Conservation (phyloP, 1,140 invertebrate genomes). For the Anoplolepis gracilipes region DNA sequence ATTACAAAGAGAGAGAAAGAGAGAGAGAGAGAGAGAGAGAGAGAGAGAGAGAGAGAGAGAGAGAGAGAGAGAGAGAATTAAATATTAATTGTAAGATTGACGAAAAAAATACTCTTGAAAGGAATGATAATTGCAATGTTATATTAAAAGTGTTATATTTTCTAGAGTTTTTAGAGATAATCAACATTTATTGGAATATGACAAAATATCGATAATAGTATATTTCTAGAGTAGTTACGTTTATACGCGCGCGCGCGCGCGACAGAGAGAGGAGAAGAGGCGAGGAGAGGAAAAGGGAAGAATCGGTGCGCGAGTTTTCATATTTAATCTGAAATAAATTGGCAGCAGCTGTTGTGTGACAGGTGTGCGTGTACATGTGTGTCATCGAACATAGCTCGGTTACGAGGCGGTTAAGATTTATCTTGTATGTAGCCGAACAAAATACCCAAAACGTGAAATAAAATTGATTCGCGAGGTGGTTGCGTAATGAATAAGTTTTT, state of each 20-base stretch:
- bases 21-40: neutral
- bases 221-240: neutral
- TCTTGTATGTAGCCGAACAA: neutral
- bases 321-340: constrained; percentile 84
- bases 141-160: neutral
- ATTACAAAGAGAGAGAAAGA: neutral
- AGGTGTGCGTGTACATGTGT: neutral
- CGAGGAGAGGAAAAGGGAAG: neutral
- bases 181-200: neutral
- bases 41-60: neutral
- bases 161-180: neutral
- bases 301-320: constrained; percentile 45
- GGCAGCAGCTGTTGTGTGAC: constrained; percentile 82
- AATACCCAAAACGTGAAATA: neutral
- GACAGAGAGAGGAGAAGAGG: neutral
- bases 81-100: neutral
- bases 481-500: neutral
- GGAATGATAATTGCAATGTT: neutral
- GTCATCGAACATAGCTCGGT: neutral
- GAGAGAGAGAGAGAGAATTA: neutral
- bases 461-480: neutral
- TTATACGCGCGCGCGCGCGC: neutral
- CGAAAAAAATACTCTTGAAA: neutral
- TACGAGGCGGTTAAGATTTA: no score
- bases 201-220: neutral